phyloP scores from a whole-genome alignment of 2,888 invertebrate genomes.

The Galerucella nymphaeae region DNA sequence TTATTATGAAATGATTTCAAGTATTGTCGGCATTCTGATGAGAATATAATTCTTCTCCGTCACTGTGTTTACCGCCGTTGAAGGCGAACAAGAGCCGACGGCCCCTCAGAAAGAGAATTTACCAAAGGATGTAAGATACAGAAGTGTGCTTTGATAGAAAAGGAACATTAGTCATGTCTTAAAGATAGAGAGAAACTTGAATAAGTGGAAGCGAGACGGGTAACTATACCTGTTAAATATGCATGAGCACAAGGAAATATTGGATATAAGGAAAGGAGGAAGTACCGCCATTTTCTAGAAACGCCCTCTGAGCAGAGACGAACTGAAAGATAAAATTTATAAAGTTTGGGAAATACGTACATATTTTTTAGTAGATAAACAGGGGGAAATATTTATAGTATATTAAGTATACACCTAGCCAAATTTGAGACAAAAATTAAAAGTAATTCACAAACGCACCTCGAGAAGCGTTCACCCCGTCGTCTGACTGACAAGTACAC shows the following conservation, averaged over 20 bases:
- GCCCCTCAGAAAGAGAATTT: constrained; percentile 43
- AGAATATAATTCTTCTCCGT: constrained; percentile 10
- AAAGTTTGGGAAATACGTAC: neutral
- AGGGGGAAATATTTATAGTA: too few relatives aligned
- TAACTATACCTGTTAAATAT: constrained; percentile 62
- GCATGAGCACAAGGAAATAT: constrained; percentile 63
- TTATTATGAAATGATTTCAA: too few relatives aligned
- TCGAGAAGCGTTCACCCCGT: too few relatives aligned
- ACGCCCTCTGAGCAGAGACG: constrained; percentile 54
- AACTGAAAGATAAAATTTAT: constrained; percentile 15
- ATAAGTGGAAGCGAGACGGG: constrained; percentile 43
- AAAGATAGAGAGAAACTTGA: constrained; percentile 47
- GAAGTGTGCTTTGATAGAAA: constrained; percentile 43
- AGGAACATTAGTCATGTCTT: constrained; percentile 49
- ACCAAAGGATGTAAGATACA: constrained; percentile 51
- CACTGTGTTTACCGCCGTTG: constrained; percentile 22
- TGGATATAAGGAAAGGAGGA: constrained; percentile 63
- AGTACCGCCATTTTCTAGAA: constrained; percentile 61
- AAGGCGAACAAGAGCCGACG: constrained; percentile 41
- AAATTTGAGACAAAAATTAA: too few relatives aligned
- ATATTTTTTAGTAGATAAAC: neutral
- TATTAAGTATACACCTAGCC: too few relatives aligned
- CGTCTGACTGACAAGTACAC: too few relatives aligned
- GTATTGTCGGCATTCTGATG: neutral
- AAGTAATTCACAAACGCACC: too few relatives aligned